Evolutionary conservation across 2,888 invertebrate genomes (phyloP), one percentile per base, ranked within the genome.

Genomic region (Litoditis marina): DNA sequence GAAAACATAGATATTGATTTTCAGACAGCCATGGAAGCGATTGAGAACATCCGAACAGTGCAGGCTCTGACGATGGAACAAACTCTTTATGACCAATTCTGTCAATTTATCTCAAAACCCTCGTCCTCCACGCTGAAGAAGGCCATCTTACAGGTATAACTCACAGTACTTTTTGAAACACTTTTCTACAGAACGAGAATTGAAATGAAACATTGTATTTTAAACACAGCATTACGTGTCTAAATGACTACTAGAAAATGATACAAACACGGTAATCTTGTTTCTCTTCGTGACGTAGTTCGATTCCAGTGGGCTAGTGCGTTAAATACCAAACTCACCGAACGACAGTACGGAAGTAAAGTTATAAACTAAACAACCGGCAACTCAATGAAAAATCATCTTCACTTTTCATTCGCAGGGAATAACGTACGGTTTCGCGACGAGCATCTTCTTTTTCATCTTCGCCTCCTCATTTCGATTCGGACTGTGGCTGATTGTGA

Each of bases 91-190:
- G 47, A 49, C 6, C 31, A 47, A 2, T 57, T 47, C 57, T 66
- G 69, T 49, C 57, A 73, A 3, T 60, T 66, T 53, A 59, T 78
- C 8, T 71, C 74, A 11, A 55, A 60, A 8, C 77, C 77, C 2
- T 69, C 71, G 44, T 36, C 39, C 19, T 65, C 69, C 6, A 67
- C 62, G 27, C 57, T 59, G 0, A 51, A 57, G 3, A 71, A 73
- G 51, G 74, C 78, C 1, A 22, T 75, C 7, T 44, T 71, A 42
- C 63, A 54, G 59, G 60, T 63, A n/a, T 7, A 8, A 32, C 22
- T n/a, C 11, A 19, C 7, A 6, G 11, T 22, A 5, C 6, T 19
- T 13, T 6, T n/a, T n/a, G 16, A 19, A 55, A n/a, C n/a, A n/a
- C n/a, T n/a, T n/a, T n/a, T n/a, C n/a, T n/a, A n/a, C n/a, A n/a